Percentiles rank a stretch among this genome's conserved stretches.
phyloP scores from a whole-genome alignment of 2,797 vertebrate species.

The Megalops cyprinoides region DNA sequence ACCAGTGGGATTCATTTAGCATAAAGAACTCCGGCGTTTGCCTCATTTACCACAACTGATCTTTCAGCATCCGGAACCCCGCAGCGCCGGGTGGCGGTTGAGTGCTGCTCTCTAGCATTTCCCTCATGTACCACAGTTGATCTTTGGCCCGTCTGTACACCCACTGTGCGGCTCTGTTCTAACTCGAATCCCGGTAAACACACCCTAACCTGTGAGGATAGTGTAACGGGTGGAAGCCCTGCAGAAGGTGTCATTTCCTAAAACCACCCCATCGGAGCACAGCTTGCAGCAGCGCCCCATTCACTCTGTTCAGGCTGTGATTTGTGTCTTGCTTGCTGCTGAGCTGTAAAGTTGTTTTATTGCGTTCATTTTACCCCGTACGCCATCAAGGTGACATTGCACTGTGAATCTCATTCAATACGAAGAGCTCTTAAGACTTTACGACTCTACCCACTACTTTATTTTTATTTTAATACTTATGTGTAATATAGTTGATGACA shows the following conservation, averaged over 20 bases:
- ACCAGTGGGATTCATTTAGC: neutral
- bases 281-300: too few species aligned
- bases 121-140: neutral
- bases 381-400: neutral
- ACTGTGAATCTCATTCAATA: neutral
- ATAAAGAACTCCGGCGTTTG: too few species aligned
- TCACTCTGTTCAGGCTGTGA: too few species aligned
- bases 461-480: too few species aligned
- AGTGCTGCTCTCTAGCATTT: neutral
- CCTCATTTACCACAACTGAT: too few species aligned
- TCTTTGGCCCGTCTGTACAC: neutral
- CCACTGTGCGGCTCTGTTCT: neutral
- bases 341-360: too few species aligned
- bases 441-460: too few species aligned
- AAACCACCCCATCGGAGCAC: too few species aligned
- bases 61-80: neutral
- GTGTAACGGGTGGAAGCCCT: conserved; percentile 5
- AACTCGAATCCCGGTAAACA: neutral
- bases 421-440: too few species aligned
- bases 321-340: too few species aligned
- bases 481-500: too few species aligned
- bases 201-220: neutral
- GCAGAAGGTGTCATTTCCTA: neutral
- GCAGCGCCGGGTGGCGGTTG: neutral
- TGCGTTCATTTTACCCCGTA: neutral